phyloP scores from a whole-genome alignment of 2,113 vertebrate genomes.

The Clinocottus analis region DNA sequence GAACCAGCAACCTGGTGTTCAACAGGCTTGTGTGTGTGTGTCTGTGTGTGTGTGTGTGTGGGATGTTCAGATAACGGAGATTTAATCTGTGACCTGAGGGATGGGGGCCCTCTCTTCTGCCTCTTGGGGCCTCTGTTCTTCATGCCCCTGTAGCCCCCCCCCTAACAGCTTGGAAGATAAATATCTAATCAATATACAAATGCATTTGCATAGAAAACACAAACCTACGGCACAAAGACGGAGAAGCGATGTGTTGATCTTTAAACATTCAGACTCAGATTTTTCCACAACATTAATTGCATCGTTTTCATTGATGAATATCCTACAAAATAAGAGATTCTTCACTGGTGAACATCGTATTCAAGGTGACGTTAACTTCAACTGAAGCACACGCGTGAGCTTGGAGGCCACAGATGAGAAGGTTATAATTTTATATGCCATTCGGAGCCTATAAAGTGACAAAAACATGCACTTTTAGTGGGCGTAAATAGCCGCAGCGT shows the following conservation, averaged over 20 bases:
- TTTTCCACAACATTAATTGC: background rate
- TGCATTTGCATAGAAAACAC: conserved; percentile 68
- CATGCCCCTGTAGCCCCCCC: conserved; percentile 35
- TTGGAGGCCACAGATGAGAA: background rate
- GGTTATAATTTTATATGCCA: background rate
- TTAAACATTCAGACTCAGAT: background rate
- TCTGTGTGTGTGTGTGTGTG: conserved; percentile 20
- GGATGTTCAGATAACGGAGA: conserved; percentile 40
- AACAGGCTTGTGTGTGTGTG: conserved; percentile 32
- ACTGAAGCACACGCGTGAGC: background rate
- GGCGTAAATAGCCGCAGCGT: background rate
- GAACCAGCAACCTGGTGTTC: conserved; percentile 3
- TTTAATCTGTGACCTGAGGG: conserved; percentile 61
- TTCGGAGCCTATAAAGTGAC: background rate
- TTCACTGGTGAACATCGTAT: background rate
- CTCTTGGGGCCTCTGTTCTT: conserved; percentile 21
- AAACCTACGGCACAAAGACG: conserved; percentile 10
- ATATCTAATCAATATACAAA: conserved; percentile 76
- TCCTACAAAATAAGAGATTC: background rate
- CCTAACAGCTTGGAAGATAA: conserved; percentile 75
- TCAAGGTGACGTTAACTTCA: background rate
- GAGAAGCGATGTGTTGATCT: background rate
- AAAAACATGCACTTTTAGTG: background rate
- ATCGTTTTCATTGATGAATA: background rate
- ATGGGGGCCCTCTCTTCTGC: too few relatives aligned